phyloP scores from a whole-genome alignment of 2,797 vertebrate species.

The Labeo calbasu region DNA sequence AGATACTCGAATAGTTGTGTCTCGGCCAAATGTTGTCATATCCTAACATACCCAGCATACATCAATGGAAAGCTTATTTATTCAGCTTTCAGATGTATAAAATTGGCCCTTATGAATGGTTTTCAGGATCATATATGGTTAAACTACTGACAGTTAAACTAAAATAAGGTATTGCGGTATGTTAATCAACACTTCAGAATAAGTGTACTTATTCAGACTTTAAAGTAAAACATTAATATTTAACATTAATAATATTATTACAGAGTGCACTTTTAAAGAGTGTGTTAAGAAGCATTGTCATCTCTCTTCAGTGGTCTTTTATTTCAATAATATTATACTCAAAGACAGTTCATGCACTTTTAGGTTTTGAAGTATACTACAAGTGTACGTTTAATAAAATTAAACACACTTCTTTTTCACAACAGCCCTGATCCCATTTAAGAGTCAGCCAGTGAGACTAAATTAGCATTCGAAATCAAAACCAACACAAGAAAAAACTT shows the following conservation, averaged over 20 bases:
- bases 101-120: too few relatives aligned
- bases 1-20: too few relatives aligned
- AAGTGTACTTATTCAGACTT: background rate
- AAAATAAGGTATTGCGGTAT: background rate
- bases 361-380: background rate
- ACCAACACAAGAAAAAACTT: background rate
- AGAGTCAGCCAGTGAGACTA: background rate
- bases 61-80: too few relatives aligned
- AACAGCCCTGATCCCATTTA: background rate
- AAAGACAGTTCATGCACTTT: background rate
- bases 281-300: background rate
- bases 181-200: background rate
- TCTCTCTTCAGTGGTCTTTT: background rate
- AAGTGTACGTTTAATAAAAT: background rate
- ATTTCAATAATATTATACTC: background rate
- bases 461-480: background rate
- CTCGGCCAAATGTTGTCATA: too few relatives aligned
- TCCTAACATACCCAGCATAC: too few relatives aligned
- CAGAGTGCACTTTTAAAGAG: too few relatives aligned
- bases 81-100: too few relatives aligned
- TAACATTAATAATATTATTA: background rate
- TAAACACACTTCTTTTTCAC: background rate
- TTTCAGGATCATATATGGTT: background rate
- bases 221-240: background rate
- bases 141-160: background rate